Percentiles rank a stretch among this genome's conserved stretches.
Evolutionary conservation across 2,888 invertebrate genomes (phyloP).

Genomic region (Hanleya hanleyi): DNA sequence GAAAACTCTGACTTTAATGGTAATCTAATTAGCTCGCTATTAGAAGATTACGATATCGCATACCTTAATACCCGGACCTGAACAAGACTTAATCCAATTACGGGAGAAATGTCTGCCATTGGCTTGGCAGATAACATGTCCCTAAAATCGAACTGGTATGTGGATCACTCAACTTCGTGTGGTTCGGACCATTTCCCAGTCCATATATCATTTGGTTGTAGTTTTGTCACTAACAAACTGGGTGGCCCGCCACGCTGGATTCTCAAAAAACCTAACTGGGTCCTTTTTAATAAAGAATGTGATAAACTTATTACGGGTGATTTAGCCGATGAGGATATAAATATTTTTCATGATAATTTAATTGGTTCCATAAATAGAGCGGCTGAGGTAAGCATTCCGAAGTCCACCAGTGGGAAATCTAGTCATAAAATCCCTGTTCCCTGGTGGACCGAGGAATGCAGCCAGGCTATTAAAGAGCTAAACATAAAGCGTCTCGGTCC

Average conservation of each 20-base stretch:
- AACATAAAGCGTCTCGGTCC: not conserved
- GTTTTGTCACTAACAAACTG: not conserved
- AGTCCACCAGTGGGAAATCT: not conserved
- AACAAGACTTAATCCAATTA: not conserved
- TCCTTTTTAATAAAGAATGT: not conserved
- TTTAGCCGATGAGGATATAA: not conserved
- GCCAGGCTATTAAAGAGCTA: not conserved
- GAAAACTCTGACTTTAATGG: not conserved
- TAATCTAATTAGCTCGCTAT: not conserved
- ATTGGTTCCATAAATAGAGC: not conserved
- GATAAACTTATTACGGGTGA: not conserved
- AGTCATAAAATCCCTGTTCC: not conserved
- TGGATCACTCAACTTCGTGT: not conserved
- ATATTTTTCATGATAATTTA: not conserved
- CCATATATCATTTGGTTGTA: not conserved
- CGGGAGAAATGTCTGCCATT: not conserved
- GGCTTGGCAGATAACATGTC: not conserved
- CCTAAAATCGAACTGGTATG: not conserved
- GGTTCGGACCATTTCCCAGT: not conserved
- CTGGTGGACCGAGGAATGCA: slow-evolving; percentile 1
- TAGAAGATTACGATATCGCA: not conserved
- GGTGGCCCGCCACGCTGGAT: not conserved
- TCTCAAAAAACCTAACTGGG: slow-evolving; percentile 5
- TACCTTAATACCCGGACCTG: not conserved
- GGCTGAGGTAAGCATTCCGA: not conserved